These are phyloP conservation scores for Hippocampus guttulatus DNA, from an alignment of 2,113 vertebrate species.

Conservation along the genomic window DNA sequence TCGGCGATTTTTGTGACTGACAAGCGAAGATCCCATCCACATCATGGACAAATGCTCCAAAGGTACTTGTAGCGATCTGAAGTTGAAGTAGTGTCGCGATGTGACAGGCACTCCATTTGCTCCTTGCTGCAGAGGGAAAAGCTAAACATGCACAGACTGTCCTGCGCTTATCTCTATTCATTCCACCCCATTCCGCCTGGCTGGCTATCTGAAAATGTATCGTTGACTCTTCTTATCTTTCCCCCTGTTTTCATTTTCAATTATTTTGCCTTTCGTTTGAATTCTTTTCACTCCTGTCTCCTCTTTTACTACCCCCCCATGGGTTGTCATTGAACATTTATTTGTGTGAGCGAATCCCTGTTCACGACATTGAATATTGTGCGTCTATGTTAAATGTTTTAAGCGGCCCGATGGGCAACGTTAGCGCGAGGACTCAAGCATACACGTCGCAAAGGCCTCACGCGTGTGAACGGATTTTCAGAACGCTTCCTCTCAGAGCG, in stretches of 20 bases:
- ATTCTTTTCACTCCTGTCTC: constrained; percentile 11
- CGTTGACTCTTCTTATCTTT: constrained; percentile 32
- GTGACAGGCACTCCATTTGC: constrained; percentile 34
- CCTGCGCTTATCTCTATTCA: constrained; percentile 45
- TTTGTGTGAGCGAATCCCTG: constrained; percentile 19
- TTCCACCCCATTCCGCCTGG: constrained; percentile 34
- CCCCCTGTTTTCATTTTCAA: constrained; percentile 20
- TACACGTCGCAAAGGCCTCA: neutral
- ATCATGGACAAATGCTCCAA: neutral
- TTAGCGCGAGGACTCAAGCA: too few species aligned
- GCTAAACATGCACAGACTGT: constrained; percentile 42
- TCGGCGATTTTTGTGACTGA: neutral
- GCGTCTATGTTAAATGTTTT: neutral
- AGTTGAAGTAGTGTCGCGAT: constrained; percentile 40
- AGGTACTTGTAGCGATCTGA: constrained; percentile 10
- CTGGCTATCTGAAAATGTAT: constrained; percentile 43
- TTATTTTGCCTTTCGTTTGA: constrained; percentile 28
- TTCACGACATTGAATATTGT: neutral
- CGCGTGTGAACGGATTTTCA: neutral
- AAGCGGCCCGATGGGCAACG: neutral
- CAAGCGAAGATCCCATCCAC: neutral
- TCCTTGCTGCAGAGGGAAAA: constrained; percentile 8
- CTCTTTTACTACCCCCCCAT: neutral
- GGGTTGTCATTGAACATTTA: neutral
- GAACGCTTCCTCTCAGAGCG: neutral